These are phyloP conservation scores for Nothocercus nigrocapillus DNA, from an alignment of 2,113 vertebrate genomes.

Conservation along the genomic window DNA sequence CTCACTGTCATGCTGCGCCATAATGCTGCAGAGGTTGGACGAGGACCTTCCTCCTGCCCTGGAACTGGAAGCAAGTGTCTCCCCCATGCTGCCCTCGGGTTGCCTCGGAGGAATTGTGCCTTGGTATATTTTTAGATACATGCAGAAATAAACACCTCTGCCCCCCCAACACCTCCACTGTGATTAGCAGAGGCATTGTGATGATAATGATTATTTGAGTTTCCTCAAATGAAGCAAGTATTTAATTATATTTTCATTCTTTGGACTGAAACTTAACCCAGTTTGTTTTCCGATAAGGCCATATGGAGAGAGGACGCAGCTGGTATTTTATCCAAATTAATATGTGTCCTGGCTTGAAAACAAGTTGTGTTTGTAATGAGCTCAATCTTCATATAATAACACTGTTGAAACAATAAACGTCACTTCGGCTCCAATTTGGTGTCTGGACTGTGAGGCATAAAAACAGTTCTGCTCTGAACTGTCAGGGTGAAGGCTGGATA, in stretches of 20 bases:
- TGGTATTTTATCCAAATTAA: conserved; percentile 47
- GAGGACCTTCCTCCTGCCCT: background rate
- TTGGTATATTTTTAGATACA: background rate
- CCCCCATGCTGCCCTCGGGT: background rate
- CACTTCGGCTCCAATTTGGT: conserved; percentile 27
- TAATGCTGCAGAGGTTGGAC: background rate
- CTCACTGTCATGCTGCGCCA: accelerated
- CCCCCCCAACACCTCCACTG: background rate
- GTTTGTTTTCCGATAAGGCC: conserved; percentile 49
- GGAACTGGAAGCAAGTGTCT: background rate
- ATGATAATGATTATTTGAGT: conserved; percentile 2
- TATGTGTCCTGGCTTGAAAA: conserved; percentile 26
- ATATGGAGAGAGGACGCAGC: conserved; percentile 36
- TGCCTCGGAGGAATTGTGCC: background rate
- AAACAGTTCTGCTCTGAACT: conserved; percentile 13
- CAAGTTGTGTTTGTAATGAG: conserved; percentile 41
- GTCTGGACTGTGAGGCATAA: conserved; percentile 31
- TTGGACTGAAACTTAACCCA: background rate
- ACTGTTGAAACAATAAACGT: conserved; percentile 51
- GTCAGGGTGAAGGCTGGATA: conserved; percentile 15
- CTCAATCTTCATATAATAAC: conserved; percentile 33
- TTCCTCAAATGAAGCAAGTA: conserved; percentile 16
- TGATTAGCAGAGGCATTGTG: background rate
- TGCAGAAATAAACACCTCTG: background rate
- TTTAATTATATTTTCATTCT: conserved; percentile 28